Percentiles rank a stretch among this genome's conserved stretches.
phyloP scores from a whole-genome alignment of 1,140 invertebrate genomes.

The Aphaenogaster rudis region DNA sequence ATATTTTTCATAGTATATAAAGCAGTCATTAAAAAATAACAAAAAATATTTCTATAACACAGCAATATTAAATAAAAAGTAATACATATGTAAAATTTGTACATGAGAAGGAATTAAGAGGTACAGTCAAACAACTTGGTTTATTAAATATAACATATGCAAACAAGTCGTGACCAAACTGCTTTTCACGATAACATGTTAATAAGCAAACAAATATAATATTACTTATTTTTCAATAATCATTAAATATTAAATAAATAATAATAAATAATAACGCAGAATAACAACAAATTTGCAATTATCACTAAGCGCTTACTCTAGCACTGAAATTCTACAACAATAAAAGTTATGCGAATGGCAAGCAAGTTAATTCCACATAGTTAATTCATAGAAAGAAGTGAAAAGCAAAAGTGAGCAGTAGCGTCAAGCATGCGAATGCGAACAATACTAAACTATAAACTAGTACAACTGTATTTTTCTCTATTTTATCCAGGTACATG shows the following conservation, averaged over 20 bases:
- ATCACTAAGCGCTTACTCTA: constrained; percentile 50
- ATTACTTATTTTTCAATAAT: constrained; percentile 64
- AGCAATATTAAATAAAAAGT: constrained; percentile 25
- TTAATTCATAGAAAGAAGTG: constrained; percentile 75
- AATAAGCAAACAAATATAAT: constrained; percentile 68
- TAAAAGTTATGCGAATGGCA: constrained; percentile 58
- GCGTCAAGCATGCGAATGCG: constrained; percentile 79
- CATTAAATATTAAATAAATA: constrained; percentile 69
- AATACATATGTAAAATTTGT: constrained; percentile 41
- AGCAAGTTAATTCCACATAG: constrained; percentile 40
- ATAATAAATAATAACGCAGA: constrained; percentile 62
- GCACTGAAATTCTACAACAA: constrained; percentile 38
- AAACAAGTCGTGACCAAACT: constrained; percentile 58
- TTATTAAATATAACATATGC: constrained; percentile 68
- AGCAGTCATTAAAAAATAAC: constrained; percentile 55
- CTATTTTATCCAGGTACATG: constrained; percentile 77
- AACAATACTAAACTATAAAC: constrained; percentile 80
- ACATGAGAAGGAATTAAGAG: constrained; percentile 30
- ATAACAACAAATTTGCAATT: constrained; percentile 58
- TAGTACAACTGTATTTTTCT: constrained; percentile 79
- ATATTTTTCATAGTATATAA: constrained; percentile 45
- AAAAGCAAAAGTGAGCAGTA: constrained; percentile 81
- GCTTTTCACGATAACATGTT: constrained; percentile 59
- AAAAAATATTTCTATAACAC: constrained; percentile 21
- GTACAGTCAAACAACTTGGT: constrained; percentile 53